Conservation (phyloP, 2,888 invertebrate genomes). For the Acrocyrtus sp. region DNA sequence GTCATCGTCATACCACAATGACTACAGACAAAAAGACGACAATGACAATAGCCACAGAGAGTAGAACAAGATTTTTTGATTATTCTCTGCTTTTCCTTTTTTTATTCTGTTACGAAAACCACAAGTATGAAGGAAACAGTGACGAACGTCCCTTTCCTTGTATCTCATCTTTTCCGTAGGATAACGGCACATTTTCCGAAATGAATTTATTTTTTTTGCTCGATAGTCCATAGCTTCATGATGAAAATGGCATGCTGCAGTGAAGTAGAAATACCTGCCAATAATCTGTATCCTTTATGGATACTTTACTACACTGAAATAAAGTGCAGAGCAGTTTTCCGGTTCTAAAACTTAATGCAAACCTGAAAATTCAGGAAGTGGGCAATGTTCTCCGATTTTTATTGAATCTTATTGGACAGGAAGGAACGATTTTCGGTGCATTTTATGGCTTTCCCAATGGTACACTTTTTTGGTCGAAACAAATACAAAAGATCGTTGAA, state of each 20-base stretch:
- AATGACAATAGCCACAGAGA: background rate
- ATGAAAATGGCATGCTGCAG: no score
- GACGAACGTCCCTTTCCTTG: constrained; percentile 33
- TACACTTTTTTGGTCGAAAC: constrained; percentile 15
- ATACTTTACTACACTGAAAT: no score
- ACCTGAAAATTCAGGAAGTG: background rate
- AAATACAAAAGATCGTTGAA: no score
- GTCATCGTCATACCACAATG: background rate
- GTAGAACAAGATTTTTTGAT: constrained; percentile 19
- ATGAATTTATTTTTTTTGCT: no score
- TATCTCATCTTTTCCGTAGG: no score
- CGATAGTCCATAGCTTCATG: no score
- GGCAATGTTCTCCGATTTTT: background rate
- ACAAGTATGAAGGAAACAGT: no score
- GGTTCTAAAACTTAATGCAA: no score
- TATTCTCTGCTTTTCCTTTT: constrained; percentile 12
- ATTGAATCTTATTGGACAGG: constrained; percentile 39
- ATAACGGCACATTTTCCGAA: no score
- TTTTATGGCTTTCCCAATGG: constrained; percentile 30
- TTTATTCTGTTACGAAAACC: constrained; percentile 19
- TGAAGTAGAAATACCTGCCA: no score
- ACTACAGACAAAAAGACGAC: background rate
- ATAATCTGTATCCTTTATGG: no score
- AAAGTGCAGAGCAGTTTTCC: no score
- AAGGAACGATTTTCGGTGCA: constrained; percentile 29